Conservation (phyloP, 2,797 vertebrate species). For the Amblyopsis hoosieri region DNA sequence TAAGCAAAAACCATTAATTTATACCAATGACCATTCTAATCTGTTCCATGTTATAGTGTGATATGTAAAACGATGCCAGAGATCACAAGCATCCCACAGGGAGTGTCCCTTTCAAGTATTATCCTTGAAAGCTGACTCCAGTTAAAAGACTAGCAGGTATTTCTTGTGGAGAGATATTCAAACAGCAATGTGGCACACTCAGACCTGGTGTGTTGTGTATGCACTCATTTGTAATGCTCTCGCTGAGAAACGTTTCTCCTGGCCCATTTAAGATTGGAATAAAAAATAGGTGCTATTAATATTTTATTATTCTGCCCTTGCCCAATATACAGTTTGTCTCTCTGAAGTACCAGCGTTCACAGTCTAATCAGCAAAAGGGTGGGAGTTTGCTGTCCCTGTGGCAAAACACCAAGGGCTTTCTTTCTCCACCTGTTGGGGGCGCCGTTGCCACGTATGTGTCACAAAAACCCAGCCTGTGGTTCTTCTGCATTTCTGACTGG, state of each 20-base stretch:
- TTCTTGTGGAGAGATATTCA: constrained; percentile 27
- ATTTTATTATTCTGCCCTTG: constrained; percentile 66
- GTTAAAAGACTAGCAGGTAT: constrained; percentile 28
- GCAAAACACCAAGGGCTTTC: constrained; percentile 19
- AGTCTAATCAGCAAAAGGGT: constrained; percentile 50
- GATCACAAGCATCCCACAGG: constrained; percentile 24
- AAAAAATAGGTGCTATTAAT: constrained; percentile 50
- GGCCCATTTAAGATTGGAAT: constrained; percentile 59
- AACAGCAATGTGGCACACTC: constrained; percentile 15
- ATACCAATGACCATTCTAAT: constrained; percentile 50
- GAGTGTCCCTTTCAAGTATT: constrained; percentile 25
- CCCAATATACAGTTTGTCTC: constrained; percentile 41
- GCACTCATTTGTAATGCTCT: constrained; percentile 39
- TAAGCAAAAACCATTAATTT: constrained; percentile 41
- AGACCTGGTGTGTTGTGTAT: constrained; percentile 34
- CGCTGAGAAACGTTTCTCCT: constrained; percentile 53
- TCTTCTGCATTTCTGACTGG: constrained; percentile 59
- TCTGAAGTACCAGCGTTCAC: constrained; percentile 46
- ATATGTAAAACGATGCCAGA: constrained; percentile 31
- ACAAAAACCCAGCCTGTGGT: constrained; percentile 41
- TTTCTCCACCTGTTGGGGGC: constrained; percentile 77
- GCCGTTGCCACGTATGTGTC: constrained; percentile 75
- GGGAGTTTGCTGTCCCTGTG: constrained; percentile 47
- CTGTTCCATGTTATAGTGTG: constrained; percentile 42
- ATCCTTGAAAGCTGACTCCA: constrained; percentile 11